phyloP scores from a whole-genome alignment of 1,140 invertebrate genomes.

The Drosophila auraria region DNA sequence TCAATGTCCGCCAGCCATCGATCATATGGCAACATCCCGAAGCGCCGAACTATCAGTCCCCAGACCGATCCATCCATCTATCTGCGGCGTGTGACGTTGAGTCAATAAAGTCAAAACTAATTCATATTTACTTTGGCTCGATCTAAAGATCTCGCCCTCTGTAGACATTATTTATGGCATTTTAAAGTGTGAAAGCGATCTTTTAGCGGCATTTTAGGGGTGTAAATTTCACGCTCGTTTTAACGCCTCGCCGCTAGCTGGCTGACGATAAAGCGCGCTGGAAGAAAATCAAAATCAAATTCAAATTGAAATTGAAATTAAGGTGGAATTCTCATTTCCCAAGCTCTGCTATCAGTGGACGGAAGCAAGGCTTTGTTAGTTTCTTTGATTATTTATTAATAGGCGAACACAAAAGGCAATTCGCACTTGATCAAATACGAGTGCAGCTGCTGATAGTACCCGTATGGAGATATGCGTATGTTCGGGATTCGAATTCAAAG shows the following conservation, averaged over 20 bases:
- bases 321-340: conserved; percentile 27
- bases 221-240: conserved; percentile 66
- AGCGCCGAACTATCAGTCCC: conserved; percentile 12
- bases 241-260: conserved; percentile 3
- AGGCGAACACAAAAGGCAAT: conserved; percentile 60
- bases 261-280: not conserved
- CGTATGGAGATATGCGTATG: not conserved
- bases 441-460: conserved; percentile 24
- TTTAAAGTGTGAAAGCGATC: conserved; percentile 43
- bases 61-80: conserved; percentile 10
- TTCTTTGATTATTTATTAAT: conserved; percentile 54
- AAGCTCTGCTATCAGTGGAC: conserved; percentile 31
- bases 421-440: conserved; percentile 55
- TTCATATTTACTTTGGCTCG: conserved; percentile 52
- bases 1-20: conserved; percentile 32
- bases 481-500: conserved; percentile 3
- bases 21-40: conserved; percentile 21
- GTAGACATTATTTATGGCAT: conserved; percentile 47
- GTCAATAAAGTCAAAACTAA: conserved; percentile 52
- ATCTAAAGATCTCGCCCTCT: conserved; percentile 42
- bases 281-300: not conserved
- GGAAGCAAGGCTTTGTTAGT: conserved; percentile 36
- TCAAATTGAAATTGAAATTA: conserved; percentile 33
- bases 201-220: conserved; percentile 58
- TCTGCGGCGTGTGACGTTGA: conserved; percentile 42